Conservation (phyloP, 2,113 vertebrate genomes). For the Kobus ellipsiprymnus region DNA sequence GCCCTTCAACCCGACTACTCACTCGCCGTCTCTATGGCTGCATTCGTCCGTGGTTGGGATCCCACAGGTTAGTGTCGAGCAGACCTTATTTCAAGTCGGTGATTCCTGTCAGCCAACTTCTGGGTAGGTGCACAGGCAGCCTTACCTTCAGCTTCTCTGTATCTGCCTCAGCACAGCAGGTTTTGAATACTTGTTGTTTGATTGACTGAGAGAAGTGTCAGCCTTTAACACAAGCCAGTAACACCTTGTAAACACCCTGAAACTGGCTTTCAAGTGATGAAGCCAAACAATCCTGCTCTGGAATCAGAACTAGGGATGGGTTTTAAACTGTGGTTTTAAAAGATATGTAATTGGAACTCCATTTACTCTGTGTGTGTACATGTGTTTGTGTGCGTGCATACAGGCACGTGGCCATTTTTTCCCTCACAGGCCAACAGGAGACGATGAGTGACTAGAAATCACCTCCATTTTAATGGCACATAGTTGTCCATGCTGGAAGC, state of each 20-base stretch:
- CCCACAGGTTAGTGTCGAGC: not conserved
- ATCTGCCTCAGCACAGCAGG: not conserved
- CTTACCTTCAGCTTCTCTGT: not conserved
- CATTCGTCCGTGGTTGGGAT: not conserved
- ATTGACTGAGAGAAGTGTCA: not conserved
- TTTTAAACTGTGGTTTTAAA: not conserved
- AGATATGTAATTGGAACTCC: not conserved
- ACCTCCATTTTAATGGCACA: not conserved
- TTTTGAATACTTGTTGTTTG: not conserved
- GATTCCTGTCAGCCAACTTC: not conserved
- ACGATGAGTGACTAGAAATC: not conserved
- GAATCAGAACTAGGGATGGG: not conserved
- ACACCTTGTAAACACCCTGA: not conserved
- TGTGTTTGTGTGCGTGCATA: no score
- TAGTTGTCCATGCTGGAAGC: constrained; percentile 4
- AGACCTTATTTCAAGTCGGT: not conserved
- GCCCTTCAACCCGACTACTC: accelerated
- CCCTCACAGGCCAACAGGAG: not conserved
- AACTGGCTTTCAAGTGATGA: not conserved
- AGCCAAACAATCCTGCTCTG: not conserved
- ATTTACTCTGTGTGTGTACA: not conserved
- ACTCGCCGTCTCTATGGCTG: accelerated
- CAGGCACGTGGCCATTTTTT: not conserved
- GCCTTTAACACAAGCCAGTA: not conserved
- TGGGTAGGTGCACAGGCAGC: accelerated